Evolutionary conservation across 2,888 invertebrate genomes (phyloP).

Genomic region (Macrophya alboannulata): DNA sequence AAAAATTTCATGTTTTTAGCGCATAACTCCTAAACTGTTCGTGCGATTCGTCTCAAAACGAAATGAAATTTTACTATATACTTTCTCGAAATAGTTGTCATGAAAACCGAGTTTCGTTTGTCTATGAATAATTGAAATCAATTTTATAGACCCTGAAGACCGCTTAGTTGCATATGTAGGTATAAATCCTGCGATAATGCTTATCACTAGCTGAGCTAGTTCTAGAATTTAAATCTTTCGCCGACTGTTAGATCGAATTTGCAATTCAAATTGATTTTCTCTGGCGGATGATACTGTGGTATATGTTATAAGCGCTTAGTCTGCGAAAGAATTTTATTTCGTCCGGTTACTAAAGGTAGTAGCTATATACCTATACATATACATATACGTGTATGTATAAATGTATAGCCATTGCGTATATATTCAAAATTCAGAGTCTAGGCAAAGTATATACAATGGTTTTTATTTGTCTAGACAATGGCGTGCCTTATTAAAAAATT

Average conservation of each 20-base stretch:
- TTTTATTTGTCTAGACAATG: too few relatives aligned
- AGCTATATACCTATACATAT: background rate
- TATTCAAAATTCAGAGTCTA: too few relatives aligned
- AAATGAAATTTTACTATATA: too few relatives aligned
- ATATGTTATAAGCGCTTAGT: background rate
- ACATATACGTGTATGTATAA: too few relatives aligned
- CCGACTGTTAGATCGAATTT: slow-evolving; percentile 10
- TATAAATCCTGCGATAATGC: background rate
- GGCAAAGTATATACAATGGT: background rate
- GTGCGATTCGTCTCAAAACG: too few relatives aligned
- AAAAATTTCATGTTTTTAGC: too few relatives aligned
- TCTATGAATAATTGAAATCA: background rate
- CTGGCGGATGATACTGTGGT: background rate
- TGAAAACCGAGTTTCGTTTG: too few relatives aligned
- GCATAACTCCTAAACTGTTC: too few relatives aligned
- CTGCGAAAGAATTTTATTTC: background rate
- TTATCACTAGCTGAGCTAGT: slow-evolving; percentile 11
- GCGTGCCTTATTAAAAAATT: too few relatives aligned
- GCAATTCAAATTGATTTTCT: slow-evolving; percentile 28
- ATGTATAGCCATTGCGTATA: background rate
- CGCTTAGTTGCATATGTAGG: background rate
- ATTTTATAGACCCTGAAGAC: background rate
- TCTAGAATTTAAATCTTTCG: slow-evolving; percentile 15
- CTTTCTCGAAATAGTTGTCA: too few relatives aligned
- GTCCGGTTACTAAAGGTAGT: background rate